Conservation (phyloP, 1,140 invertebrate genomes). For the Ceratina japonica region DNA sequence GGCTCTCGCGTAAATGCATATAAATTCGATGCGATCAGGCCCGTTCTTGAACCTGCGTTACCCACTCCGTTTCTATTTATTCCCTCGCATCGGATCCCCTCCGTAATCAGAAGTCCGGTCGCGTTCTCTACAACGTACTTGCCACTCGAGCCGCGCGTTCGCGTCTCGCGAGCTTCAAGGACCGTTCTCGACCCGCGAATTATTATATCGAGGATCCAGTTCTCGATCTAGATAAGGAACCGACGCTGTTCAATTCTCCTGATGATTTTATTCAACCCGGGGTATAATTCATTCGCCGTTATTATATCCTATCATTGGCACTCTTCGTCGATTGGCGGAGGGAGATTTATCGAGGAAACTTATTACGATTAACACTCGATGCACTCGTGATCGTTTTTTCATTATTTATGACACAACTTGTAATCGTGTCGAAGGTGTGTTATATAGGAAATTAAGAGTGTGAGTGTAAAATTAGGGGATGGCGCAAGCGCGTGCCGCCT, state of each 20-base stretch:
- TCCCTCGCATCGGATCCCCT: neutral
- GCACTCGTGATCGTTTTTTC: neutral
- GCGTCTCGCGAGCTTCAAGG: too few species aligned
- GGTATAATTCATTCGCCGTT: neutral
- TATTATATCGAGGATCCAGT: conserved; percentile 32
- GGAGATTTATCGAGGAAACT: conserved; percentile 24
- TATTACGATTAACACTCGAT: conserved; percentile 20
- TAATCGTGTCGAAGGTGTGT: too few species aligned
- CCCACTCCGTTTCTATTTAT: conserved; percentile 28
- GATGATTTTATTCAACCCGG: conserved; percentile 8
- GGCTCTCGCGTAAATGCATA: conserved; percentile 6
- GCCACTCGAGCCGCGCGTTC: neutral
- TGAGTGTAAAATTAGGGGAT: too few species aligned
- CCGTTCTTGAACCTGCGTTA: conserved; percentile 42
- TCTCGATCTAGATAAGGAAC: conserved; percentile 31
- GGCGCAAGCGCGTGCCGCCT: too few species aligned
- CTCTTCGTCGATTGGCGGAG: neutral
- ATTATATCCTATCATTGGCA: neutral
- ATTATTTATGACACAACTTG: conserved; percentile 36
- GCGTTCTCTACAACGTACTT: conserved; percentile 26
- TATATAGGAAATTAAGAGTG: too few species aligned
- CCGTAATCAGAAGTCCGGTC: conserved; percentile 26
- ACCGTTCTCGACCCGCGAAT: neutral
- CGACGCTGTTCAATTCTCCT: neutral
- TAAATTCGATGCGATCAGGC: conserved; percentile 32